phyloP scores from a whole-genome alignment of 1,140 invertebrate species.

The Polypedilum vanderplanki region DNA sequence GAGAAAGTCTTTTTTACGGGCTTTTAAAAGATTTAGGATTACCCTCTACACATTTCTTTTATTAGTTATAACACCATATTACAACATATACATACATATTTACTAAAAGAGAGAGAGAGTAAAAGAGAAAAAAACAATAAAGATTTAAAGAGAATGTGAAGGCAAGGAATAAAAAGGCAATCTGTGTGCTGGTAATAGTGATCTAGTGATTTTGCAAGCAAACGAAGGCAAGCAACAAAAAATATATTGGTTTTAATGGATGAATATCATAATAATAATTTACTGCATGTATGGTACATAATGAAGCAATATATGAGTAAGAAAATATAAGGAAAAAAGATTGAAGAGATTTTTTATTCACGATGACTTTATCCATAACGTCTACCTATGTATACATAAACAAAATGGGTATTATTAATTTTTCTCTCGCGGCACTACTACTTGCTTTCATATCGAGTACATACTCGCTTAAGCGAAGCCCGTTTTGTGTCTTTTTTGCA shows the following conservation, averaged over 20 bases:
- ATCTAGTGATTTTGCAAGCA: not conserved
- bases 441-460: not conserved
- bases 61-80: not conserved
- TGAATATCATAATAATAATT: conserved; percentile 24
- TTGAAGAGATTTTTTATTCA: conserved; percentile 20
- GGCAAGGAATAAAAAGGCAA: conserved; percentile 5
- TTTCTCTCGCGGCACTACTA: not conserved
- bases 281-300: not conserved
- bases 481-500: not conserved
- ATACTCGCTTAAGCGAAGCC: not conserved
- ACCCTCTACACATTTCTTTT: not conserved
- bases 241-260: not conserved
- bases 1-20: conserved; percentile 2
- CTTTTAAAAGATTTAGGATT: conserved; percentile 27
- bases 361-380: not conserved
- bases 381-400: conserved; percentile 6
- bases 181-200: not conserved
- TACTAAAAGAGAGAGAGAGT: too few species aligned
- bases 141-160: too few species aligned
- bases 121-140: too few species aligned
- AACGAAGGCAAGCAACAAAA: not conserved
- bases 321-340: not conserved
- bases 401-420: conserved; percentile 5
- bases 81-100: too few species aligned
- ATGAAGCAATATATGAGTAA: conserved; percentile 21